These are phyloP conservation scores for Drosophila pallidifrons DNA, from an alignment of 1,140 invertebrate genomes.

Conservation along the genomic window DNA sequence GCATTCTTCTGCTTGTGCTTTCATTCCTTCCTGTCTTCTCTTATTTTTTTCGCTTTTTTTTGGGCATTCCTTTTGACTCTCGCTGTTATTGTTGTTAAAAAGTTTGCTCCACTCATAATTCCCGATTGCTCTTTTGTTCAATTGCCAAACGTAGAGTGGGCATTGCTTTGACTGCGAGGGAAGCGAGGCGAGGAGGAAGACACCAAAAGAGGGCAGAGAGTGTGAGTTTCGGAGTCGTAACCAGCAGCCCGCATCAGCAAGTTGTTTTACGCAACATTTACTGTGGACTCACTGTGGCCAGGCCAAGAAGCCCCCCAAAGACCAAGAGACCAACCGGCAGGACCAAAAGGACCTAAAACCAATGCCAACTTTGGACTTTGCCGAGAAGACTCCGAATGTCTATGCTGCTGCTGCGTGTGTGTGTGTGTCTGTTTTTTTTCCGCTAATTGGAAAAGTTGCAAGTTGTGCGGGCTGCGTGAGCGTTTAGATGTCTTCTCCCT, in stretches of 20 bases:
- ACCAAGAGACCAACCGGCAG: constrained; percentile 6
- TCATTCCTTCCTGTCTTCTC: constrained; percentile 8
- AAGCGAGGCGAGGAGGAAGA: not conserved
- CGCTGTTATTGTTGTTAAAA: constrained; percentile 64
- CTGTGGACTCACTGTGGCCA: constrained; percentile 41
- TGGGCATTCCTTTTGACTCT: constrained; percentile 54
- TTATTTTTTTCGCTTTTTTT: constrained; percentile 25
- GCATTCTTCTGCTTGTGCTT: constrained; percentile 31
- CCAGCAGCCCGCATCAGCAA: constrained; percentile 57
- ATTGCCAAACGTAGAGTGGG: constrained; percentile 57
- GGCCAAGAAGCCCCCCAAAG: constrained; percentile 41
- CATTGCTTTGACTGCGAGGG: not conserved
- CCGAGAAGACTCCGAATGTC: constrained; percentile 27
- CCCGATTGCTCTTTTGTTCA: constrained; percentile 80
- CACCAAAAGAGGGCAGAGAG: not conserved
- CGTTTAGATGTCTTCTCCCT: constrained; percentile 17
- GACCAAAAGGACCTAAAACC: constrained; percentile 27
- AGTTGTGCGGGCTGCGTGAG: constrained; percentile 59
- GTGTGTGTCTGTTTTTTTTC: constrained; percentile 55
- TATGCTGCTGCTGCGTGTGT: not conserved
- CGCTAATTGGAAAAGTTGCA: constrained; percentile 83
- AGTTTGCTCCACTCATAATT: constrained; percentile 77
- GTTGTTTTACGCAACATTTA: constrained; percentile 82
- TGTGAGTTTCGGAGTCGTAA: constrained; percentile 3
- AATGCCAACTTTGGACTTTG: constrained; percentile 48